Evolutionary conservation across 2,797 vertebrate species (phyloP).

Genomic region (Pangasius mekongensis): DNA sequence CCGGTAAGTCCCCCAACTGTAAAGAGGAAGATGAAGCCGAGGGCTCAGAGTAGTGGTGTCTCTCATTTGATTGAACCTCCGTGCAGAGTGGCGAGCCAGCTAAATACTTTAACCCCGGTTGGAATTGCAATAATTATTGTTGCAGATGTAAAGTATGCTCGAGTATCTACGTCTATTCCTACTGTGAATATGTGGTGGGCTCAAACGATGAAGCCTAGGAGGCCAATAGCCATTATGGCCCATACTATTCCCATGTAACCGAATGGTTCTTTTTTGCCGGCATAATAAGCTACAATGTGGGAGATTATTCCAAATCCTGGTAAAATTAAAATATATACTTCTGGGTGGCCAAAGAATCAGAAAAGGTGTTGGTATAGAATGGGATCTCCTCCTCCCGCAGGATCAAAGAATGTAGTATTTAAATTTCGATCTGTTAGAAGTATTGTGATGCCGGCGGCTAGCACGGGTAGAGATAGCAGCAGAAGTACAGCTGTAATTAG

Average conservation of each 20-base stretch:
- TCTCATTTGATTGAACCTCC: conserved; percentile 62
- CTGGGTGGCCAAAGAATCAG: conserved; percentile 61
- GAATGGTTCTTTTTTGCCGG: conserved; percentile 62
- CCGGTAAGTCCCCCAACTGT: conserved; percentile 34
- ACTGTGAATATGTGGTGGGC: conserved; percentile 66
- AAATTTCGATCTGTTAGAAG: conserved; percentile 45
- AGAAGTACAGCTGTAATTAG: conserved; percentile 14
- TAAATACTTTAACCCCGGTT: conserved; percentile 63
- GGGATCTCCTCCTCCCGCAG: neutral
- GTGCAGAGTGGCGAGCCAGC: conserved; percentile 58
- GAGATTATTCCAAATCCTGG: conserved; percentile 56
- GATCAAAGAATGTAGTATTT: conserved; percentile 59
- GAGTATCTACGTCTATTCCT: conserved; percentile 47
- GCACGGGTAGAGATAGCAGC: neutral
- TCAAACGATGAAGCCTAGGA: conserved; percentile 62
- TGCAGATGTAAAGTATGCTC: conserved; percentile 63
- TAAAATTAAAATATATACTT: conserved; percentile 14
- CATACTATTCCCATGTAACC: conserved; percentile 59
- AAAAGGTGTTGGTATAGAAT: conserved; percentile 30
- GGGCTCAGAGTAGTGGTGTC: conserved; percentile 8
- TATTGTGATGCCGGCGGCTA: conserved; percentile 44
- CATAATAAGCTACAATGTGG: conserved; percentile 36
- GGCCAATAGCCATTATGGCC: conserved; percentile 45
- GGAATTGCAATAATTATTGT: conserved; percentile 67
- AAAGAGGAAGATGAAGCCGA: conserved; percentile 63